phyloP scores from a whole-genome alignment of 2,888 invertebrate species.

The Blastobasis lacticolella region DNA sequence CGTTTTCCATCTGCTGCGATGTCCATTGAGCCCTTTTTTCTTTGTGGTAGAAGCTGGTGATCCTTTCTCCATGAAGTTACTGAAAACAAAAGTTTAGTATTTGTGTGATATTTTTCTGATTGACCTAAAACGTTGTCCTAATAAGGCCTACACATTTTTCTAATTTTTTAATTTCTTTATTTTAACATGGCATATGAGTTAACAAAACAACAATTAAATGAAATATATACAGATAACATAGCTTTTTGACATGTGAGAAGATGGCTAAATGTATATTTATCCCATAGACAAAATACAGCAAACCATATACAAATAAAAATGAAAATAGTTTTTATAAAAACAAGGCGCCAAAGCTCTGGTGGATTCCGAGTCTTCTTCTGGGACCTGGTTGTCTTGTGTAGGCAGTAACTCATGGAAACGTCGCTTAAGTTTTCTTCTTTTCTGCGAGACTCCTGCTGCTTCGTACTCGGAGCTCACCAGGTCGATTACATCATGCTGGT shows the following conservation, averaged over 20 bases:
- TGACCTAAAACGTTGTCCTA: slow-evolving; percentile 9
- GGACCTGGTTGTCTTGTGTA: too few relatives aligned
- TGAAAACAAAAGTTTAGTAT: slow-evolving; percentile 14
- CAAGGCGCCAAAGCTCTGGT: too few relatives aligned
- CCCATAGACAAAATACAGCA: neutral
- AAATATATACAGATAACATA: neutral
- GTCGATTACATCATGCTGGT: too few relatives aligned
- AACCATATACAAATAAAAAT: neutral
- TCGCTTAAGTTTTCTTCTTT: too few relatives aligned
- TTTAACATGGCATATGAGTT: neutral
- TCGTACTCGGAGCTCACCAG: too few relatives aligned
- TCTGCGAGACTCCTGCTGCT: too few relatives aligned
- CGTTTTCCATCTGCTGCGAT: slow-evolving; percentile 15
- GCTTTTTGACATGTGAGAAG: neutral
- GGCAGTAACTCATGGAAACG: too few relatives aligned
- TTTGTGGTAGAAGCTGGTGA: slow-evolving; percentile 13
- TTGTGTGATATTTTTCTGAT: slow-evolving; percentile 11
- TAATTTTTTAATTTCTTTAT: neutral
- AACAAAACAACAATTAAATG: neutral
- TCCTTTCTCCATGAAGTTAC: slow-evolving; percentile 14
- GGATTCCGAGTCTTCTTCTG: too few relatives aligned
- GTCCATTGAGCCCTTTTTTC: slow-evolving; percentile 18
- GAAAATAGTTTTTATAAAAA: neutral
- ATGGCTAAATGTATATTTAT: neutral
- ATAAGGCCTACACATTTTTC: slow-evolving; percentile 8